These are phyloP conservation scores for Megaleporinus macrocephalus DNA, from an alignment of 2,113 vertebrate species.

Conservation along the genomic window DNA sequence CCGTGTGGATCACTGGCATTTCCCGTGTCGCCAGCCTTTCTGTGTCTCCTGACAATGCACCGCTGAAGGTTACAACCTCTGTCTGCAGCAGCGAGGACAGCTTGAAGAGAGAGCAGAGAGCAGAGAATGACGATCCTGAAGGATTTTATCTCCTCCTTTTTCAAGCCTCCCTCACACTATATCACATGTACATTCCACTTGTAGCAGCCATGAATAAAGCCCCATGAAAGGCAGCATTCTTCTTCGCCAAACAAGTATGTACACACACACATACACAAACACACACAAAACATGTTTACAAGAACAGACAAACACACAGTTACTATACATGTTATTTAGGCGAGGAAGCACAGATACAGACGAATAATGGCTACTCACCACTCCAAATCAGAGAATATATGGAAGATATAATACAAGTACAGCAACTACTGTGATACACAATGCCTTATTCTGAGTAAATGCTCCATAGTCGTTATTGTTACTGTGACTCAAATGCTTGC, in stretches of 20 bases:
- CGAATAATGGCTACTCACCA: not conserved
- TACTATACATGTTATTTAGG: not conserved
- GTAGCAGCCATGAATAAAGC: not conserved
- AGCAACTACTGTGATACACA: not conserved
- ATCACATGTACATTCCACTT: not conserved
- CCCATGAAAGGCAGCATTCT: not conserved
- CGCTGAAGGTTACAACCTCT: constrained; percentile 46
- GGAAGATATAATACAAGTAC: not conserved
- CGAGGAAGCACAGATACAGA: not conserved
- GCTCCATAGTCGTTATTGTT: not conserved
- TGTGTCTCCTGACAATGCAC: constrained; percentile 41
- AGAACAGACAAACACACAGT: not conserved
- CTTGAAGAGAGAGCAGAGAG: not conserved
- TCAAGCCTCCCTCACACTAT: not conserved
- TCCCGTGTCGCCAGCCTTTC: constrained; percentile 82
- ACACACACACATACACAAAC: not conserved
- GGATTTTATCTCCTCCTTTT: not conserved
- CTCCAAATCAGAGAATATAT: not conserved
- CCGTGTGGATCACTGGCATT: constrained; percentile 86
- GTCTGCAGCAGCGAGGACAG: constrained; percentile 50
- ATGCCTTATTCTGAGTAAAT: not conserved
- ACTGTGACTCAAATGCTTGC: not conserved
- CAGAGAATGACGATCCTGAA: not conserved
- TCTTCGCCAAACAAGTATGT: not conserved
- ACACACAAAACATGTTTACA: not conserved